phyloP scores from a whole-genome alignment of 2,113 vertebrate genomes.

The Aspidoscelis tigris region DNA sequence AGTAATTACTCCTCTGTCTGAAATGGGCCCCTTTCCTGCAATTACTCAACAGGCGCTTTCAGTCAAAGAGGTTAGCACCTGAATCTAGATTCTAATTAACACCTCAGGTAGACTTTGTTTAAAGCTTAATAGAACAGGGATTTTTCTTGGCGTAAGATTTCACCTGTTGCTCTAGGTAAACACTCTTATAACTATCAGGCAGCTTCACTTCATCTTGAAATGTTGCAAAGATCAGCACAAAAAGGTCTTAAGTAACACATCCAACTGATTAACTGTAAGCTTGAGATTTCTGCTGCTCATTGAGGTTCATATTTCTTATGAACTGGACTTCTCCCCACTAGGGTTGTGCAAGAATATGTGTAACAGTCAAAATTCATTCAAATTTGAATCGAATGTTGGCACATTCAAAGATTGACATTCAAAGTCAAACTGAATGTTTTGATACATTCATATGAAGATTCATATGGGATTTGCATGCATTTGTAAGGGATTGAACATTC shows the following conservation, averaged over 20 bases:
- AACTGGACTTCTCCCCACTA: not conserved
- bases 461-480: no score
- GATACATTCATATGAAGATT: no score
- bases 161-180: conserved; percentile 59
- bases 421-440: no score
- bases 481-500: no score
- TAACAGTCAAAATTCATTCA: no score
- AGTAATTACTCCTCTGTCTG: conserved; percentile 94
- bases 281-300: conserved; percentile 23
- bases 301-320: not conserved
- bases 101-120: conserved; percentile 81
- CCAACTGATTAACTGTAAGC: conserved; percentile 15
- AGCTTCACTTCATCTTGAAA: conserved; percentile 50
- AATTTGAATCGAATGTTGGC: not conserved
- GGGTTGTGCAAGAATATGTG: no score
- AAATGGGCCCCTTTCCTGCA: conserved; percentile 83
- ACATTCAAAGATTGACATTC: no score
- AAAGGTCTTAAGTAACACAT: not conserved
- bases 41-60: conserved; percentile 82
- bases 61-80: conserved; percentile 84
- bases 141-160: conserved; percentile 79
- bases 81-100: conserved; percentile 88
- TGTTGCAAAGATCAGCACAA: conserved; percentile 34
- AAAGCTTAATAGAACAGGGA: conserved; percentile 73
- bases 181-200: conserved; percentile 37